Conservation (phyloP, 1,140 invertebrate genomes). For the Lepidurus arcticus region DNA sequence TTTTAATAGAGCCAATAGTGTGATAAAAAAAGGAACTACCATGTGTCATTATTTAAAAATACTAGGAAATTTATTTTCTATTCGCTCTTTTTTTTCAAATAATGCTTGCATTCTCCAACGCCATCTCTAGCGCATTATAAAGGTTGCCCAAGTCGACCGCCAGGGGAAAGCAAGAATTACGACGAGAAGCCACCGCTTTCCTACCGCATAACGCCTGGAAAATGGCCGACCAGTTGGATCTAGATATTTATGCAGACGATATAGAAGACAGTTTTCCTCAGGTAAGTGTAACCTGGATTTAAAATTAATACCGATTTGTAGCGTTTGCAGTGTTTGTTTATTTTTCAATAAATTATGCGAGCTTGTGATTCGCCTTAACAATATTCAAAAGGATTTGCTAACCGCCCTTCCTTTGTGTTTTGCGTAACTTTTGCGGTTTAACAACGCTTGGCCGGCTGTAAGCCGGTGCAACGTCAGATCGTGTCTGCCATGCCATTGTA, state of each 20-base stretch:
- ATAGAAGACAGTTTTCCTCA: conserved; percentile 90
- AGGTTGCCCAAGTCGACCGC: too few relatives aligned
- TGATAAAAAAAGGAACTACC: background rate
- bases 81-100: too few relatives aligned
- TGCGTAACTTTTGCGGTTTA: background rate
- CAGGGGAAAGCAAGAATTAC: too few relatives aligned
- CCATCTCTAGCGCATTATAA: too few relatives aligned
- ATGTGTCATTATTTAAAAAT: background rate
- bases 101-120: too few relatives aligned
- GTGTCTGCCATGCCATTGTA: background rate
- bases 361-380: background rate
- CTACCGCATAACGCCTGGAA: conserved; percentile 44
- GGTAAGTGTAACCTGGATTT: conserved; percentile 47
- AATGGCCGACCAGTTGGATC: conserved; percentile 91
- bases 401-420: background rate
- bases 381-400: background rate
- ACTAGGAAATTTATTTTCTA: too few relatives aligned
- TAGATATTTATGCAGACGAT: conserved; percentile 94
- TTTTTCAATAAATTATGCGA: background rate
- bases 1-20: background rate
- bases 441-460: background rate
- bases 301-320: background rate
- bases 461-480: background rate
- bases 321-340: too few relatives aligned
- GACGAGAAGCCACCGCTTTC: background rate